Evolutionary conservation across 2,113 vertebrate species (phyloP), one percentile per base, ranked within the genome.

Genomic region (Notechis scutatus): DNA sequence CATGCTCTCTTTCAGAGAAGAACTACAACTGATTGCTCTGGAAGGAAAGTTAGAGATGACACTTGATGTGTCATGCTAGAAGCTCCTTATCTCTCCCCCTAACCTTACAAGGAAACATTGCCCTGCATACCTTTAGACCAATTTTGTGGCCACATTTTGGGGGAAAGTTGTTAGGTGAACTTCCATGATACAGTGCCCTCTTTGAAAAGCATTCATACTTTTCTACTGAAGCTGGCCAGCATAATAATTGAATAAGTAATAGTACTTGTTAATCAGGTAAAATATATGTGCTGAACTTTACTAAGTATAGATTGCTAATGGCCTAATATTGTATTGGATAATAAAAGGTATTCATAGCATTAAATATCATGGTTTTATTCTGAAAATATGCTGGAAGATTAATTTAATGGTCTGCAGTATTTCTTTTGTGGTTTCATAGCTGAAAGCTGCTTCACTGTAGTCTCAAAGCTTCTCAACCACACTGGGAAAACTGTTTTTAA

Each of bases 261-360:
- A 56, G 14, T 50, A n/a, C 59, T 94, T 95, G 47, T 91, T 95
- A 94, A 93, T 52, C n/a, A 85, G 88, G 92, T 93, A 94, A 94
- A 61, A 94, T 39, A 95, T 86, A 86, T 92, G 81, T 0, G 26
- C 59, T 92, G 18, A 92, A 93, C 91, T 91, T 74, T 61, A 90
- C 69, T 26, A 26, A 50, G 50, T 29, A n/a, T 89, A 86, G 45
- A 86, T 90, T 90, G 88, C 88, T 90, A 29, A 47, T 52, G 42
- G 20, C 20, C 29, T 42, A 88, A 85, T 59, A 50, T 54, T 93
- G 56, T 34, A 47, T 42, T 92, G 92, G 87, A 88, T 56, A 2
- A 56, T 69, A 20, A 47, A 5, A 11, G 56, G 56, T 91, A 57
- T 5, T 0, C 86, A 87, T 89, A 61, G 42, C 55, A 3, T 94